Base-by-base conservation (phyloP, 2,113 vertebrate genomes). In the Xyrauchen texanus region DNA sequence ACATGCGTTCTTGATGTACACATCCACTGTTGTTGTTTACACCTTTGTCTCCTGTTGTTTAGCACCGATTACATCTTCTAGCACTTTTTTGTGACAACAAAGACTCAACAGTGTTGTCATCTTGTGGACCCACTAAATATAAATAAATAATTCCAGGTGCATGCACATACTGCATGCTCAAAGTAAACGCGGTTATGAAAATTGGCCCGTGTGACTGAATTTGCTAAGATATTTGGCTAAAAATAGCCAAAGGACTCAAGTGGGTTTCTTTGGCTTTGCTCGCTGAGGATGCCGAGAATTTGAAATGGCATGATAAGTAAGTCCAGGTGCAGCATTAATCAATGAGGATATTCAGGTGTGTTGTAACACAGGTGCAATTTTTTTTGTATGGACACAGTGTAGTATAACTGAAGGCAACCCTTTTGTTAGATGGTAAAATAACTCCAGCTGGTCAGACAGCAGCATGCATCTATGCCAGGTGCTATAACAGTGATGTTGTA, bases 291-390 rank as follows among this genome's bases (percentile, higher is more conserved):
- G 55, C 81, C 63, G 63, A 82, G 69, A 53, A 45, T 63, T 9
- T 78, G 76, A 73, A 58, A 68, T 53, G 51, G 76, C 46, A 11
- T 82, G 64, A 82, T 82, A 68, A 68, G 63, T 15, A 44, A n/a
- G 15, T 44, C 4, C 68, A 74, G 81, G 69, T 78, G 74, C 64
- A 63, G 15, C 47, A 42, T 68, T 67, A 72, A 66, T 82, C 11
- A 74, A 68, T 78, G 63, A 55, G 12, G 53, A 67, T 16, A 68
- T 53, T n/a, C 77, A 80, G 72, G 67, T 76, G 77, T 44, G 63
- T 15, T 62, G 13, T 75, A 63, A 63, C 57, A 68, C 71, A 66
- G 77, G 77, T 80, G 78, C 62, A 68, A 42, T 47, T 68, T 34
- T 34, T 63, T 77, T 76, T 71, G 49, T 76, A 62, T 16, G 11